These are phyloP conservation scores for Hirtodrosophila confusa DNA, from an alignment of 2,888 invertebrate genomes.

Conservation along the genomic window DNA sequence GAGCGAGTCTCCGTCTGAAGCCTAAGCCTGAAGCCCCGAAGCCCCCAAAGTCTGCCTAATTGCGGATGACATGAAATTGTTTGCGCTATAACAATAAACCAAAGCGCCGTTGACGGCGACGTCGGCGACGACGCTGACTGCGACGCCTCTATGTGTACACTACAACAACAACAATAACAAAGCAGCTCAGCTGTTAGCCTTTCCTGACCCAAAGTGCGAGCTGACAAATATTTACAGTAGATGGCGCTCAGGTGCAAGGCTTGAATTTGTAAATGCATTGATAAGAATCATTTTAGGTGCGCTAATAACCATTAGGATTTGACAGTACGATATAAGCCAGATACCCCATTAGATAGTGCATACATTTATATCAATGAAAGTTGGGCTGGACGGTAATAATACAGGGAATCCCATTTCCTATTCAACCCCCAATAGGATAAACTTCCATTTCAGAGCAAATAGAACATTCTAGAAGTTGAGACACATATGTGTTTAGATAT, in stretches of 20 bases:
- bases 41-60: slow-evolving; percentile 71
- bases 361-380: no score
- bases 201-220: slow-evolving; percentile 52
- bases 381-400: no score
- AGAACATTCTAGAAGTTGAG: no score
- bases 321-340: background rate
- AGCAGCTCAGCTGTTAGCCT: slow-evolving; percentile 36
- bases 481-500: no score
- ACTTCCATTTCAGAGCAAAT: no score
- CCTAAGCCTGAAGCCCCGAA: slow-evolving; percentile 30
- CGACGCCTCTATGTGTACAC: background rate
- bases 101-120: slow-evolving; percentile 34
- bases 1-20: slow-evolving; percentile 28
- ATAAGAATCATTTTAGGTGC: slow-evolving; percentile 51
- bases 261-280: slow-evolving; percentile 58
- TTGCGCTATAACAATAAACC: slow-evolving; percentile 77
- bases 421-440: no score
- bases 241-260: slow-evolving; percentile 55
- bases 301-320: slow-evolving; percentile 42
- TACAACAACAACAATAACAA: slow-evolving; percentile 3
- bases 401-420: no score
- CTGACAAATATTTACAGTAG: slow-evolving; percentile 60
- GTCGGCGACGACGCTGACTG: slow-evolving; percentile 4
- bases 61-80: slow-evolving; percentile 82
- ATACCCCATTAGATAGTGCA: no score